Conservation (phyloP, 2,888 invertebrate genomes). For the Polymixis lichenea region DNA sequence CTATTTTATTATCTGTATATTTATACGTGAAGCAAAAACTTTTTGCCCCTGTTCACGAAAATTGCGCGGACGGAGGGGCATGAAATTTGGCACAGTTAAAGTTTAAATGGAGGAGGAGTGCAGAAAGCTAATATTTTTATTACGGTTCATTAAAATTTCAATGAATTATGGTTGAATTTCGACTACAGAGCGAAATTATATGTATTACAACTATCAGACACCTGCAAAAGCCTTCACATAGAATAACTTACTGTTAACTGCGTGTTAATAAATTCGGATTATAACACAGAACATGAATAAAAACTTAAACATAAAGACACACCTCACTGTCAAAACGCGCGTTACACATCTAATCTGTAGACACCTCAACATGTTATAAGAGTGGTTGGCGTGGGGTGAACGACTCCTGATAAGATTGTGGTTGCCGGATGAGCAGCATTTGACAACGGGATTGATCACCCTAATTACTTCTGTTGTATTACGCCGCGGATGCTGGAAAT, state of each 20-base stretch:
- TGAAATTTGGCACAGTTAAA: too few relatives aligned
- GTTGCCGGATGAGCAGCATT: conserved; percentile 65
- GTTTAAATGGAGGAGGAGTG: too few relatives aligned
- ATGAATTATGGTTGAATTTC: too few relatives aligned
- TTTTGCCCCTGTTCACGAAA: too few relatives aligned
- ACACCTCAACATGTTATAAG: conserved; percentile 16
- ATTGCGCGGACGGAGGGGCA: too few relatives aligned
- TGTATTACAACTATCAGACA: too few relatives aligned
- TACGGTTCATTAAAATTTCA: too few relatives aligned
- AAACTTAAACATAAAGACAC: not conserved
- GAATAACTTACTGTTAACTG: not conserved
- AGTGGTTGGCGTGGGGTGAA: conserved; percentile 63
- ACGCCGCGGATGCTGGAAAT: conserved; percentile 13
- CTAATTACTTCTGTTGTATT: conserved; percentile 60
- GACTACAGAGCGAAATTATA: too few relatives aligned
- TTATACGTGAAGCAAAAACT: too few relatives aligned
- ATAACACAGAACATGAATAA: not conserved
- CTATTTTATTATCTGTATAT: not conserved
- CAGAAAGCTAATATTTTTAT: too few relatives aligned
- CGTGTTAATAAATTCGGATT: not conserved
- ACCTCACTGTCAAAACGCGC: conserved; percentile 5
- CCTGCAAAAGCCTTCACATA: not conserved
- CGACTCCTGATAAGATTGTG: conserved; percentile 69
- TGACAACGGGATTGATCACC: conserved; percentile 71
- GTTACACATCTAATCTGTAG: conserved; percentile 27